Conservation (phyloP, 2,113 vertebrate genomes). For the Emberiza fucata region DNA sequence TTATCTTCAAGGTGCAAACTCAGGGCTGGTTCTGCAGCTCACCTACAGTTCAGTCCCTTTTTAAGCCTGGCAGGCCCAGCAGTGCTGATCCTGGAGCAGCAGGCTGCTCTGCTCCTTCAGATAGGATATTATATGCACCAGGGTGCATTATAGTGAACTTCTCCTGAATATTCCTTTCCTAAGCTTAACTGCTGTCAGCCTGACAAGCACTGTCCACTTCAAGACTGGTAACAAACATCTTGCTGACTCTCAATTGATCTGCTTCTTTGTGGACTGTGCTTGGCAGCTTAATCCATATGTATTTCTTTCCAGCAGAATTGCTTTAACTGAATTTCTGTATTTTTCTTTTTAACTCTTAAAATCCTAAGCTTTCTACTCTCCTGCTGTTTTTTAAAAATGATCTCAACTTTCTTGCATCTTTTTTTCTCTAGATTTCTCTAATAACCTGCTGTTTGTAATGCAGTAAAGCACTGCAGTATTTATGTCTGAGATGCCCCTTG, state of each 20-base stretch:
- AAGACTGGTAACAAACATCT: constrained; percentile 31
- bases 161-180: not conserved
- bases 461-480: not conserved
- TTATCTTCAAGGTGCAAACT: constrained; percentile 1
- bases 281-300: constrained; percentile 21
- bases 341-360: not conserved
- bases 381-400: not conserved
- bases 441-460: not conserved
- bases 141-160: constrained; percentile 1
- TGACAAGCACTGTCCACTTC: constrained; percentile 34
- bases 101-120: constrained; percentile 27
- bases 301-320: not conserved
- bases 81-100: not conserved
- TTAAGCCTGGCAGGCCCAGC: not conserved
- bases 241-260: not conserved
- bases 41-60: not conserved
- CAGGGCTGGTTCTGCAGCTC: not conserved
- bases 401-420: not conserved
- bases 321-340: not conserved
- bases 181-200: not conserved
- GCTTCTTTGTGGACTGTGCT: not conserved
- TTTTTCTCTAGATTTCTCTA: not conserved
- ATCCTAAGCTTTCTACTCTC: not conserved
- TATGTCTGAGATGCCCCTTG: not conserved
- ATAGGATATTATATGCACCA: not conserved